These are phyloP conservation scores for Anguilla rostrata DNA, from an alignment of 2,113 vertebrate genomes.

Conservation along the genomic window DNA sequence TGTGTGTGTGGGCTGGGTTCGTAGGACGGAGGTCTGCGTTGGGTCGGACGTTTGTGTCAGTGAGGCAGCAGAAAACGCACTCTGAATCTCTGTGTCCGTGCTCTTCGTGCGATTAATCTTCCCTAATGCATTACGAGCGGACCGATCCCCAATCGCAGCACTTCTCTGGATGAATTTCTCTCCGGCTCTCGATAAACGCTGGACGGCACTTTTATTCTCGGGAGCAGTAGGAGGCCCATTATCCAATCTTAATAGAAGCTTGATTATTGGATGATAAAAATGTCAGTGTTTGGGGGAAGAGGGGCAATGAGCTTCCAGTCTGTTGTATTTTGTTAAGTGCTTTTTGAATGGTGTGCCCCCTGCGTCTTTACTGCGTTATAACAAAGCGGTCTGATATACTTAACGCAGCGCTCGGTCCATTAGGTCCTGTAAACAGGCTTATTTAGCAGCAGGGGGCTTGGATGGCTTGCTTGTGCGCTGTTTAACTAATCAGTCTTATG, in stretches of 20 bases:
- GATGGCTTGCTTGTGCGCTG: background rate
- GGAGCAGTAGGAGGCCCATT: background rate
- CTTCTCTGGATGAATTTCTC: background rate
- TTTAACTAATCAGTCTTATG: background rate
- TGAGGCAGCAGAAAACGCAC: background rate
- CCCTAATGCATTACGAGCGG: background rate
- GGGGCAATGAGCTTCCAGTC: background rate
- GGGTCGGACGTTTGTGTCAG: background rate
- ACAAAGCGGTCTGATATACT: background rate
- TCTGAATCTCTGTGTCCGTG: background rate
- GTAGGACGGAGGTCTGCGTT: no score
- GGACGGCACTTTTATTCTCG: background rate
- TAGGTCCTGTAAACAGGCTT: background rate
- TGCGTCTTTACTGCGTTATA: background rate
- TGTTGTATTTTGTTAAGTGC: background rate
- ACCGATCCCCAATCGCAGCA: background rate
- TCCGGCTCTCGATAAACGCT: background rate
- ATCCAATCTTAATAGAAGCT: background rate
- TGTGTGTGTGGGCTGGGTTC: no score
- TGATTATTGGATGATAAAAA: slow-evolving; percentile 10
- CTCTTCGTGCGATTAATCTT: background rate
- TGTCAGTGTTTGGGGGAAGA: background rate
- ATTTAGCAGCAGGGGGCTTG: background rate
- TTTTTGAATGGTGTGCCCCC: background rate
- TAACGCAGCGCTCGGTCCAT: background rate